These are phyloP conservation scores for Junonia oenone DNA, from an alignment of 2,888 invertebrate species.

Conservation along the genomic window DNA sequence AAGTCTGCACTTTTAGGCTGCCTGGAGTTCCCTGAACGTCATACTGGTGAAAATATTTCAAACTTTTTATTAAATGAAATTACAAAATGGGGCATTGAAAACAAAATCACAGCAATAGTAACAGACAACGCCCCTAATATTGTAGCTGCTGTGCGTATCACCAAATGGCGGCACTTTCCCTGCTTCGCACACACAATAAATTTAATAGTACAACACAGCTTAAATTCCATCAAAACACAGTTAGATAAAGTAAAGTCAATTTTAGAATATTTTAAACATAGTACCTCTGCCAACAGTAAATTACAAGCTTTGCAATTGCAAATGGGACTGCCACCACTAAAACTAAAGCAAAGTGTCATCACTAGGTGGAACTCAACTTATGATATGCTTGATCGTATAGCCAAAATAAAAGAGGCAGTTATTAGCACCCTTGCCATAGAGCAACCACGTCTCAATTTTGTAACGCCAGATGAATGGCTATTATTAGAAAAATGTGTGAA, in stretches of 20 bases:
- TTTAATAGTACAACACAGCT: conserved; percentile 23
- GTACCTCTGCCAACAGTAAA: conserved; percentile 13
- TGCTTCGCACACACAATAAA: conserved; percentile 34
- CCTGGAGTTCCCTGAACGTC: neutral
- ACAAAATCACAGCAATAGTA: neutral
- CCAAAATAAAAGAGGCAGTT: neutral
- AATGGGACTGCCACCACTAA: conserved; percentile 2
- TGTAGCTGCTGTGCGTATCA: conserved; percentile 26
- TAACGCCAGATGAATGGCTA: conserved; percentile 3
- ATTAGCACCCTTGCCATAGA: neutral
- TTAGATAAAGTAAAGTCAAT: conserved; percentile 26
- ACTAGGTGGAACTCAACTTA: conserved; percentile 4
- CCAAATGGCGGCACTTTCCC: conserved; percentile 28
- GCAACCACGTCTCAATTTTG: conserved; percentile 3
- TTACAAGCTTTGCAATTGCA: conserved; percentile 20
- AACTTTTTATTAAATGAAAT: neutral
- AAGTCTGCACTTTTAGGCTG: neutral
- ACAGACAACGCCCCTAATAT: conserved; percentile 32
- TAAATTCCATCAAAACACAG: conserved; percentile 8
- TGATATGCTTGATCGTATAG: neutral
- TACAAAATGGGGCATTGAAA: neutral
- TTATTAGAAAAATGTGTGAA: conserved; percentile 15
- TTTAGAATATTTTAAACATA: conserved; percentile 29
- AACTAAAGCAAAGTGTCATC: neutral
- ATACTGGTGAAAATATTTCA: neutral